These are phyloP conservation scores for Dolichomitus sp. DNA, from an alignment of 2,888 invertebrate genomes.

Conservation along the genomic window DNA sequence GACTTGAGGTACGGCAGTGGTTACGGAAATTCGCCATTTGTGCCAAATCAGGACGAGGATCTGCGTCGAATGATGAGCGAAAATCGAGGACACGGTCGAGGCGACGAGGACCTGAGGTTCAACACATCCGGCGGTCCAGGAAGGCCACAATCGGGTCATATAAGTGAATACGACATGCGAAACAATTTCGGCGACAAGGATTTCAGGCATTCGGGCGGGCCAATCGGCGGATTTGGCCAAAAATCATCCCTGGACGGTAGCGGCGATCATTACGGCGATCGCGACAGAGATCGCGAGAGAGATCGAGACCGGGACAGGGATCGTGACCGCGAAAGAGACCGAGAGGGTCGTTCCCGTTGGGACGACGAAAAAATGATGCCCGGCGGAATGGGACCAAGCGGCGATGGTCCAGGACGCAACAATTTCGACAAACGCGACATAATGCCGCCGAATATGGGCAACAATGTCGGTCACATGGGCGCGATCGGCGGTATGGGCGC, in stretches of 20 bases:
- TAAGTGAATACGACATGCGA: slow-evolving; percentile 76
- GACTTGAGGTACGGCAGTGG: slow-evolving; percentile 77
- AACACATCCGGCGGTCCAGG: slow-evolving; percentile 76
- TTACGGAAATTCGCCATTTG: slow-evolving; percentile 71
- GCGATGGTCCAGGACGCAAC: slow-evolving; percentile 70
- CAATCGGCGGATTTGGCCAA: slow-evolving; percentile 58
- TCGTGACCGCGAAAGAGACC: slow-evolving; percentile 67
- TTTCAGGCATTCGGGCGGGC: slow-evolving; percentile 72
- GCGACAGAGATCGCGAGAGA: slow-evolving; percentile 66
- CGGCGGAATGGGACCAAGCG: slow-evolving; percentile 70
- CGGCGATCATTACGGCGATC: slow-evolving; percentile 69
- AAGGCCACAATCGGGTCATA: slow-evolving; percentile 72
- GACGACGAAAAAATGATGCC: slow-evolving; percentile 76
- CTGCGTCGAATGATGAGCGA: slow-evolving; percentile 73
- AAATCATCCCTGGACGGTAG: slow-evolving; percentile 66
- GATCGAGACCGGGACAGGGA: slow-evolving; percentile 72
- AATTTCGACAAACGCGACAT: slow-evolving; percentile 79
- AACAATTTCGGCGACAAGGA: slow-evolving; percentile 79
- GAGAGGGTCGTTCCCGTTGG: slow-evolving; percentile 78
- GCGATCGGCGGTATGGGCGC: slow-evolving; percentile 63
- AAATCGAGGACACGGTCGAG: slow-evolving; percentile 68
- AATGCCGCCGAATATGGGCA: slow-evolving; percentile 72
- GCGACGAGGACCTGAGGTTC: slow-evolving; percentile 79
- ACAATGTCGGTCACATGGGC: slow-evolving; percentile 70
- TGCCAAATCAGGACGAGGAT: slow-evolving; percentile 78